Percentiles rank a stretch among this genome's conserved stretches.
These are phyloP conservation scores for Anolis sagrei DNA, from an alignment of 2,113 vertebrate genomes.

Conservation along the genomic window DNA sequence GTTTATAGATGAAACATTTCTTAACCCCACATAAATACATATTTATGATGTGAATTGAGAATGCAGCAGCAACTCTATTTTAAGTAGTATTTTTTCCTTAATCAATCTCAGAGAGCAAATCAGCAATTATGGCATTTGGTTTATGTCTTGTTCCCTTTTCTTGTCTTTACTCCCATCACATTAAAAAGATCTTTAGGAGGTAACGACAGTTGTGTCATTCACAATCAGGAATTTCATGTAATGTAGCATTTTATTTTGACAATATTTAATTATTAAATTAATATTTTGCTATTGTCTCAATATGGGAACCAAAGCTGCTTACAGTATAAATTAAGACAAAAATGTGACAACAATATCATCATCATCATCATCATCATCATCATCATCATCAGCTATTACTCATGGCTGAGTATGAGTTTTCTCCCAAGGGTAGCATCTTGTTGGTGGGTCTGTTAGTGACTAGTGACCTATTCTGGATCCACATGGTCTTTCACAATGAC, in stretches of 20 bases:
- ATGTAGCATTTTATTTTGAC: not conserved
- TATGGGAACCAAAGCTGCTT: no score
- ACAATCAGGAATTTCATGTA: not conserved
- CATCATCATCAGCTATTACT: no score
- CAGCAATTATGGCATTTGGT: not conserved
- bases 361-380: no score
- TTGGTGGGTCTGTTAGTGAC: no score
- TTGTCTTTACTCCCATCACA: not conserved
- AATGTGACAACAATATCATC: no score
- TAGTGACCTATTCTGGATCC: no score
- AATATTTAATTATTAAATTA: no score
- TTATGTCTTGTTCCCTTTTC: not conserved
- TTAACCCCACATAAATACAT: not conserved
- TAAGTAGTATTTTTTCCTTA: not conserved
- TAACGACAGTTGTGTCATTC: not conserved
- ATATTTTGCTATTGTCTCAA: no score
- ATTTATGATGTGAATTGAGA: slow-evolving; percentile 4
- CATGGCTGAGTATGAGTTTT: no score
- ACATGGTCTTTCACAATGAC: no score
- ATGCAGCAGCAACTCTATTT: not conserved
- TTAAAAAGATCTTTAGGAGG: not conserved
- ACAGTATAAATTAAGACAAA: no score
- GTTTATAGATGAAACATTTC: not conserved
- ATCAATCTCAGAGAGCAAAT: not conserved
- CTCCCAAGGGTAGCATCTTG: no score